A percentile compares a stretch with the other conserved stretches of the same genome.
Conservation (phyloP, 2,113 vertebrate genomes). For the Bubalus kerabau region DNA sequence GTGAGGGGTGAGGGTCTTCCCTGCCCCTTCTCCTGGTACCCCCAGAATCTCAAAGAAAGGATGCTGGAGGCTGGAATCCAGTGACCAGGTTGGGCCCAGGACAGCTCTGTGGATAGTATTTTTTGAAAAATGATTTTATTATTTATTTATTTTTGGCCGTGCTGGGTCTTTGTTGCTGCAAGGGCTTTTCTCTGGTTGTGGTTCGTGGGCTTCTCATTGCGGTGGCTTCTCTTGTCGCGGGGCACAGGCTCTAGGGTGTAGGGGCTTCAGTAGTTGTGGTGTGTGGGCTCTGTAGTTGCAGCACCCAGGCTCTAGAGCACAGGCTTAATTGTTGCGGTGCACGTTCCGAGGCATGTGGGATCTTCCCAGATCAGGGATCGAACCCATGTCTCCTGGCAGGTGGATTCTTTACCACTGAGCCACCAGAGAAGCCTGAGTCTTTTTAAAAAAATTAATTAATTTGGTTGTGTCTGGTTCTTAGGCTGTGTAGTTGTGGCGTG, state of each 20-base stretch:
- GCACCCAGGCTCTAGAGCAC: background rate
- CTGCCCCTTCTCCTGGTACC: background rate
- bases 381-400: background rate
- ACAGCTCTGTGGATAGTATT: background rate
- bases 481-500: background rate
- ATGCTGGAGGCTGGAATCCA: background rate
- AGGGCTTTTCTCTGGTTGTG: background rate
- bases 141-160: background rate
- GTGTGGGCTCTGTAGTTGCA: background rate
- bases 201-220: background rate
- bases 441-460: background rate
- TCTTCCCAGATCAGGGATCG: background rate
- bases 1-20: background rate
- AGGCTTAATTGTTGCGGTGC: background rate
- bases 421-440: background rate
- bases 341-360: background rate
- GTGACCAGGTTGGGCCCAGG: background rate
- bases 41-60: background rate
- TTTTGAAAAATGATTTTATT: background rate
- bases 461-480: background rate
- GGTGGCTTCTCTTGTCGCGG: background rate
- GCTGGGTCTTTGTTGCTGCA: background rate
- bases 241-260: rapidly evolving
- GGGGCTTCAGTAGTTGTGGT: background rate
- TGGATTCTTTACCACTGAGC: background rate